phyloP scores from a whole-genome alignment of 2,797 vertebrate species.

The Crenichthys baileyi region DNA sequence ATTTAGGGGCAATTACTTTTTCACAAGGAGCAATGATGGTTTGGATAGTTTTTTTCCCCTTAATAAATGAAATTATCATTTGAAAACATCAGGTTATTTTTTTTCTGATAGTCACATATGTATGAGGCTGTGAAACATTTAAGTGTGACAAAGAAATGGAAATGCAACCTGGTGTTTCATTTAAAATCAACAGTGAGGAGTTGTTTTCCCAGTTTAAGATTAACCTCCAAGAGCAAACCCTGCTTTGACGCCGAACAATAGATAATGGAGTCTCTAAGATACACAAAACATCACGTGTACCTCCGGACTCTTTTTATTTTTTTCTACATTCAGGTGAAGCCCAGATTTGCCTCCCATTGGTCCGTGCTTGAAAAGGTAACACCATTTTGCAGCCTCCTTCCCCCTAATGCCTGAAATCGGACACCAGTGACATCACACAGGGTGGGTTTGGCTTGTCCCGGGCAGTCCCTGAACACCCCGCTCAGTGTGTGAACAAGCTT shows the following conservation, averaged over 20 bases:
- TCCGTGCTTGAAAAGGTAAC: constrained; percentile 69
- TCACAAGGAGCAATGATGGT: background rate
- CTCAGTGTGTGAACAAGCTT: constrained; percentile 80
- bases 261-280: constrained; percentile 45
- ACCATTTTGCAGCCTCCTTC: constrained; percentile 51
- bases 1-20: background rate
- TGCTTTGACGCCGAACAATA: constrained; percentile 30
- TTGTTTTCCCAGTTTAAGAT: constrained; percentile 20
- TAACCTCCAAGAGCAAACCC: constrained; percentile 10
- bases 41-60: background rate
- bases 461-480: constrained; percentile 55
- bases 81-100: background rate
- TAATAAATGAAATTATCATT: background rate
- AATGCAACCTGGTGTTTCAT: constrained; percentile 6
- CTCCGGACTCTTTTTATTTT: constrained; percentile 4
- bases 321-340: constrained; percentile 61
- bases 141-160: constrained; percentile 9
- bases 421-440: constrained; percentile 79
- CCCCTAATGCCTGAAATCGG: constrained; percentile 63
- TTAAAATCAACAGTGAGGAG: constrained; percentile 5
- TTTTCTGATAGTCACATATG: background rate
- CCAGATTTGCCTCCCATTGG: constrained; percentile 61
- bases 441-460: constrained; percentile 74
- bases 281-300: constrained; percentile 57
- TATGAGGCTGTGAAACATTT: background rate